Evolutionary conservation across 1,140 invertebrate species (phyloP).

Genomic region (Oscheius sp.): DNA sequence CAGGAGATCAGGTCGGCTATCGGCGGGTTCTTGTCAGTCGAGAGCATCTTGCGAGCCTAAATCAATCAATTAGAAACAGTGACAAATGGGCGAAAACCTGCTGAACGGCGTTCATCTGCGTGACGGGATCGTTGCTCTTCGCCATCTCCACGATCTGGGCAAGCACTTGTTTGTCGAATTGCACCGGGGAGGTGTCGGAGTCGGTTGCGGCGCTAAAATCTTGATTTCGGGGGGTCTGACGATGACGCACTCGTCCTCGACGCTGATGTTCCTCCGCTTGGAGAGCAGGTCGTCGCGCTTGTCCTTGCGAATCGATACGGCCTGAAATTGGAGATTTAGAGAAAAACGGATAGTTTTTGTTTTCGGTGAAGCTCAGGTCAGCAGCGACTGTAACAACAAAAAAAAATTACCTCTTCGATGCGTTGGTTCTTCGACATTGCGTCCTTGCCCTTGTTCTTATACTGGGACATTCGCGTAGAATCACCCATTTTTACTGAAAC

Average conservation of each 20-base stretch:
- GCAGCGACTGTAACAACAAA: background rate
- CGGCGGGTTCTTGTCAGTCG: conserved; percentile 95
- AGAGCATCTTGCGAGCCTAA: conserved; percentile 77
- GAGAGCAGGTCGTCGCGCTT: conserved; percentile 92
- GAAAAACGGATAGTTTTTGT: background rate
- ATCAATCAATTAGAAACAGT: background rate
- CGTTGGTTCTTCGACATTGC: conserved; percentile 63
- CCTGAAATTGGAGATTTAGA: conserved; percentile 70
- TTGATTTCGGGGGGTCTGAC: background rate
- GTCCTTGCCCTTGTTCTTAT: conserved; percentile 60
- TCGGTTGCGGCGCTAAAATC: conserved; percentile 19
- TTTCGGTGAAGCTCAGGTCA: background rate
- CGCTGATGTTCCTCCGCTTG: conserved; percentile 83
- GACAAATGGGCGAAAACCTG: too few species aligned
- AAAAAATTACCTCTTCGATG: conserved; percentile 70
- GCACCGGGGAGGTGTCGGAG: conserved; percentile 16
- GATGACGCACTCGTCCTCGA: background rate
- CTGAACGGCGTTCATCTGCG: conserved; percentile 56
- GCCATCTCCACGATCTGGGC: conserved; percentile 53
- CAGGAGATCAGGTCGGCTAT: conserved; percentile 90
- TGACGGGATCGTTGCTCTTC: conserved; percentile 46
- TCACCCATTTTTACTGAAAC: background rate
- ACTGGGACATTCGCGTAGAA: conserved; percentile 13
- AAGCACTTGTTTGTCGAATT: conserved; percentile 31
- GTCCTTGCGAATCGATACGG: conserved; percentile 89